These are phyloP conservation scores for Halictus quadricinctus DNA, from an alignment of 2,888 invertebrate species.

Conservation along the genomic window DNA sequence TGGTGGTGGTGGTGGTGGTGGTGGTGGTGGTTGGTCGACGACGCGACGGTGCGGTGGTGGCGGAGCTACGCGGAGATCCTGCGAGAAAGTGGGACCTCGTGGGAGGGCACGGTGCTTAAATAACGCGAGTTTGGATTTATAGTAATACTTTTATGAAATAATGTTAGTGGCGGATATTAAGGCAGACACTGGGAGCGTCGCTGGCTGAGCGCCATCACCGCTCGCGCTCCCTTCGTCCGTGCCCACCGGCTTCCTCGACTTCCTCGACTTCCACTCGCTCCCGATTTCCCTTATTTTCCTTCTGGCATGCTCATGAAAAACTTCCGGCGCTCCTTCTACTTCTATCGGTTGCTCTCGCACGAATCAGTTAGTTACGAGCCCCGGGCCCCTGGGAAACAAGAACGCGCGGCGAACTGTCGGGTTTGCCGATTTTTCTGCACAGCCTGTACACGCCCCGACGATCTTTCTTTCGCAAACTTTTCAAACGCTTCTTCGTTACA, in stretches of 20 bases:
- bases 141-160: slow-evolving; percentile 83
- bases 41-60: too few species aligned
- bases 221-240: slow-evolving; percentile 56
- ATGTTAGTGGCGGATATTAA: slow-evolving; percentile 83
- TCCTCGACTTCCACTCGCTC: slow-evolving; percentile 21
- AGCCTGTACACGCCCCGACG: background rate
- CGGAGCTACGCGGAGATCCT: slow-evolving; percentile 21
- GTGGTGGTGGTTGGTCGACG: slow-evolving; percentile 20
- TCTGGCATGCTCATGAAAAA: slow-evolving; percentile 50
- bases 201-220: slow-evolving; percentile 71
- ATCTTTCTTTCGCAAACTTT: background rate
- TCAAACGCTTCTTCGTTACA: background rate
- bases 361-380: slow-evolving; percentile 39
- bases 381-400: background rate
- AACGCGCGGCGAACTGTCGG: background rate
- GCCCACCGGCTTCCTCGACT: slow-evolving; percentile 24
- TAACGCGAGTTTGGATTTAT: slow-evolving; percentile 82
- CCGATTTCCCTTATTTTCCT: slow-evolving; percentile 49
- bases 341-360: slow-evolving; percentile 35
- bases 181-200: slow-evolving; percentile 79
- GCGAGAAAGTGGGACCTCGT: slow-evolving; percentile 53
- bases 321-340: slow-evolving; percentile 55
- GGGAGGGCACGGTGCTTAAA: slow-evolving; percentile 77
- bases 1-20: slow-evolving; percentile 28
- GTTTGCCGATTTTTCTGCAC: background rate